Evolutionary conservation across 2,888 invertebrate genomes (phyloP).

Genomic region (Flabesymbios commensalis): DNA sequence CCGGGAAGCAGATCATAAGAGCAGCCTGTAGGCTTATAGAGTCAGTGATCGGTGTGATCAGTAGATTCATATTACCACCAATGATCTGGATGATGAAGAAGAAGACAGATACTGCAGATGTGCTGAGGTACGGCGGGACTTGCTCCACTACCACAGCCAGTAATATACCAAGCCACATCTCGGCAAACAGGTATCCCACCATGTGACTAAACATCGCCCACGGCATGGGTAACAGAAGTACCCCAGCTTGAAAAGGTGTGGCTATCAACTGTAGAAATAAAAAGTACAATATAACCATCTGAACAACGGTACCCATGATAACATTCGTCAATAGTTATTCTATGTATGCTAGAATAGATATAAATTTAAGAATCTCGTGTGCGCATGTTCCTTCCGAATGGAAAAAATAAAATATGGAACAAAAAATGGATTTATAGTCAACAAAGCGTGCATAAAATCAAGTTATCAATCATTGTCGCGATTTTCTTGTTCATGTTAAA

Average conservation of each 20-base stretch:
- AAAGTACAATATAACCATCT: not conserved
- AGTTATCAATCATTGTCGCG: too few relatives aligned
- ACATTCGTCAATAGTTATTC: too few relatives aligned
- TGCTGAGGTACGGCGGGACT: slow-evolving; percentile 40
- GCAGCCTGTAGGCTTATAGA: slow-evolving; percentile 12
- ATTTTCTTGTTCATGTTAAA: too few relatives aligned
- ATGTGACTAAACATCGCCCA: slow-evolving; percentile 25
- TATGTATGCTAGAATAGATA: too few relatives aligned
- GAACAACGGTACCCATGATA: not conserved
- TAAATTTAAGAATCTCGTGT: too few relatives aligned
- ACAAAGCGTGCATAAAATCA: too few relatives aligned
- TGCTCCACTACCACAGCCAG: slow-evolving; percentile 46
- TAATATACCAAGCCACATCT: slow-evolving; percentile 49
- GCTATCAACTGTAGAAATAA: slow-evolving; percentile 10
- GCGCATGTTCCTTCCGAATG: too few relatives aligned
- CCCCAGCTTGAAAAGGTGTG: slow-evolving; percentile 21
- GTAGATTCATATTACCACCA: slow-evolving; percentile 28
- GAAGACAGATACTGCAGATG: slow-evolving; percentile 44
- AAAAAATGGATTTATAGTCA: too few relatives aligned
- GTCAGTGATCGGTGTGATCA: slow-evolving; percentile 22
- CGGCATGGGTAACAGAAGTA: slow-evolving; percentile 18
- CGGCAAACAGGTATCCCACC: slow-evolving; percentile 33
- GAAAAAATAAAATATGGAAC: too few relatives aligned
- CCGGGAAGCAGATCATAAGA: slow-evolving; percentile 23
- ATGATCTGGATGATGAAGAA: slow-evolving; percentile 44